phyloP scores from a whole-genome alignment of 2,888 invertebrate species.

The Spilarctia lutea region DNA sequence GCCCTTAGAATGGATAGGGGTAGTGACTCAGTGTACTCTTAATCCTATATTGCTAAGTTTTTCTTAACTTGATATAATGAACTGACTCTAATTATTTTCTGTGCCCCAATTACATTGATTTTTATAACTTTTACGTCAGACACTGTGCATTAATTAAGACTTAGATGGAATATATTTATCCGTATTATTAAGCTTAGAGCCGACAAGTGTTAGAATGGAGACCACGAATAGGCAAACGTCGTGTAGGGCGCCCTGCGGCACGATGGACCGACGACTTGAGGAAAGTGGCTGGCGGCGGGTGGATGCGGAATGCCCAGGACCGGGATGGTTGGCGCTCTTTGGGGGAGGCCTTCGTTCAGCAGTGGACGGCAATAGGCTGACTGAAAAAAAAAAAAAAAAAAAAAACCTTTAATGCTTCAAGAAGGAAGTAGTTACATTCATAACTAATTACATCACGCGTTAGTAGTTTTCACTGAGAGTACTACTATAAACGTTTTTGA shows the following conservation, averaged over 20 bases:
- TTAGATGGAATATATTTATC: neutral
- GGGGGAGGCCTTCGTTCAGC: no score
- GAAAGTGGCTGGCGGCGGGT: no score
- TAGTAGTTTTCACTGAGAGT: slow-evolving; percentile 29
- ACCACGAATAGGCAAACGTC: no score
- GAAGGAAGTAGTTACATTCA: slow-evolving; percentile 20
- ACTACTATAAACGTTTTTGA: slow-evolving; percentile 38
- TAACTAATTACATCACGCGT: slow-evolving; percentile 12
- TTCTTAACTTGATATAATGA: neutral
- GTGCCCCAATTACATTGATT: neutral
- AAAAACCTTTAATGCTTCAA: slow-evolving; percentile 5
- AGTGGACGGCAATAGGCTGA: no score
- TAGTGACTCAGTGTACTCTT: no score
- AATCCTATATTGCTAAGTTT: neutral
- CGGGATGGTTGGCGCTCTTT: no score
- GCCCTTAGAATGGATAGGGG: no score
- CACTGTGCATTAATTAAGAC: neutral
- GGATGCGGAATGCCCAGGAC: no score
- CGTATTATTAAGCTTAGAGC: neutral
- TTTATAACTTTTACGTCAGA: neutral
- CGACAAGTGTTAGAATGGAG: no score
- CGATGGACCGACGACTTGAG: no score
- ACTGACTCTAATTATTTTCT: neutral
- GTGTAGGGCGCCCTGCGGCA: no score
- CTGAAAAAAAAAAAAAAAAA: no score